Percentiles rank a stretch among this genome's conserved stretches.
These are phyloP conservation scores for Holcopasites calliopsidis DNA, from an alignment of 1,140 invertebrate species.

Conservation along the genomic window DNA sequence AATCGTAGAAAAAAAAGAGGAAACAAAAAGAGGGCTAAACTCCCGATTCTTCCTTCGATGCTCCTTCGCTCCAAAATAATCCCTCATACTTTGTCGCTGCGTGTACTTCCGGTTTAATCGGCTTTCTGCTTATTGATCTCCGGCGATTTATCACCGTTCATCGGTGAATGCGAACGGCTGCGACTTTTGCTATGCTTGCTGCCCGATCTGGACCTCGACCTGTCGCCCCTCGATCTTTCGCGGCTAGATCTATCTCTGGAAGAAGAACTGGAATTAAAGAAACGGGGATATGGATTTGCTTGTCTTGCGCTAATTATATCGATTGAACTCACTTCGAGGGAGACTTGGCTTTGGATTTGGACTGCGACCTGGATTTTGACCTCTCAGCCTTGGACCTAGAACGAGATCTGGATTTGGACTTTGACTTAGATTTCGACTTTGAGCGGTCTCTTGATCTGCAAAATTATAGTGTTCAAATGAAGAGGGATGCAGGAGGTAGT, in stretches of 20 bases:
- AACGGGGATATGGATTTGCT: conserved; percentile 8
- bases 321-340: conserved; percentile 77
- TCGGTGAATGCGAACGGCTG: conserved; percentile 79
- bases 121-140: conserved; percentile 74
- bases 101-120: conserved; percentile 57
- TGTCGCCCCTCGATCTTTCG: conserved; percentile 76
- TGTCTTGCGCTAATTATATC: conserved; percentile 55
- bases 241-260: conserved; percentile 78
- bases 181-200: conserved; percentile 81
- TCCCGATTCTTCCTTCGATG: conserved; percentile 1
- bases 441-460: conserved; percentile 82
- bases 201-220: conserved; percentile 77
- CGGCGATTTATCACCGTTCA: conserved; percentile 81
- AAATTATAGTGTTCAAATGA: conserved; percentile 75
- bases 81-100: neutral
- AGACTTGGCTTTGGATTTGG: conserved; percentile 81
- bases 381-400: conserved; percentile 81
- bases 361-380: conserved; percentile 82
- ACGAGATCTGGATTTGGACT: conserved; percentile 82
- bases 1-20: conserved; percentile 56
- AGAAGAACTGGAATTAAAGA: conserved; percentile 26
- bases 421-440: conserved; percentile 81
- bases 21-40: conserved; percentile 38
- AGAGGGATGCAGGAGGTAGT: conserved; percentile 59
- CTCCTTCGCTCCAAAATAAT: neutral